Evolutionary conservation across 2,113 vertebrate genomes (phyloP).

Genomic region (Phainopepla nitens): DNA sequence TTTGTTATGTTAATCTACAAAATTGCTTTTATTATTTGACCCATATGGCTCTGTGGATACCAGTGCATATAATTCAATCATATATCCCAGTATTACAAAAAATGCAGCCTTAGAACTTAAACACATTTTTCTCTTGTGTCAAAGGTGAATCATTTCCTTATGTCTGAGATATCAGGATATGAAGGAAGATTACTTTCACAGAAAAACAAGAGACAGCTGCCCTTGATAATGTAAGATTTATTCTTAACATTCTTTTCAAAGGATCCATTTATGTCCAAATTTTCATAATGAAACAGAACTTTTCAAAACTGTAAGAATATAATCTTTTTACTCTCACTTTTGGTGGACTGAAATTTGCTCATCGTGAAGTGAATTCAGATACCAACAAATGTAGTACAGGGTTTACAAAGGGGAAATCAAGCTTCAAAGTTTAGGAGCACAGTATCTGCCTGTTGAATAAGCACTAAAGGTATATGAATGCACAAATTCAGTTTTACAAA

Average conservation of each 20-base stretch:
- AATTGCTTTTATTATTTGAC: constrained; percentile 52
- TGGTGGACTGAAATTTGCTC: neutral
- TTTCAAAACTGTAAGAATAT: neutral
- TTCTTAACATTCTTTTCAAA: constrained; percentile 41
- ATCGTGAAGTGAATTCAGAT: neutral
- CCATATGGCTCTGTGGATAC: constrained; percentile 30
- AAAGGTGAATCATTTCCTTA: constrained; percentile 63
- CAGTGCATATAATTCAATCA: neutral
- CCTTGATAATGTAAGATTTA: constrained; percentile 40
- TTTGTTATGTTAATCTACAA: constrained; percentile 42
- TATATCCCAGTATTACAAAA: constrained; percentile 7
- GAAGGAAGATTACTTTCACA: constrained; percentile 57
- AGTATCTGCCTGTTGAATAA: neutral
- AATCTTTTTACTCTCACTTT: neutral
- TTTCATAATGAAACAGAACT: neutral
- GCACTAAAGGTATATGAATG: neutral
- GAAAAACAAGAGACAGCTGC: constrained; percentile 53
- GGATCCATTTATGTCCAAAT: constrained; percentile 29
- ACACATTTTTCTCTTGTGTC: constrained; percentile 47
- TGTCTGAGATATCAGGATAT: constrained; percentile 46
- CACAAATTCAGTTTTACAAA: neutral
- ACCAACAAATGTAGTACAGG: neutral
- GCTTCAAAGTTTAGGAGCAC: neutral
- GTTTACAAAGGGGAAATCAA: neutral
- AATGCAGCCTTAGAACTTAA: constrained; percentile 35